Percentiles rank a stretch among this genome's conserved stretches.
Conservation (phyloP, 1,140 invertebrate genomes). For the Nebria ingens region DNA sequence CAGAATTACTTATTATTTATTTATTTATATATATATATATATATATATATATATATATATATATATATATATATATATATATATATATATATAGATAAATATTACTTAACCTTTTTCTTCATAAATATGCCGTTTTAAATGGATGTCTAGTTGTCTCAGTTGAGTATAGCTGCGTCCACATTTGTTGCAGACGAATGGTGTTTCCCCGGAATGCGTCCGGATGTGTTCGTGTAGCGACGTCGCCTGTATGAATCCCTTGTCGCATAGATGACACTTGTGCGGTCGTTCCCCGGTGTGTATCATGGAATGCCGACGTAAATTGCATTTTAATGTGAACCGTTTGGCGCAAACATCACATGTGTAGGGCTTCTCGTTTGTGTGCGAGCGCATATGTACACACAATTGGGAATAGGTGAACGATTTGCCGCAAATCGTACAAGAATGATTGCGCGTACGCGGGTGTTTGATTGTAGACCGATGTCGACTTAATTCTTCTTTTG, state of each 20-base stretch:
- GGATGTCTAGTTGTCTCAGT: not conserved
- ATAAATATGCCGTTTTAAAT: conserved; percentile 22
- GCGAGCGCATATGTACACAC: not conserved
- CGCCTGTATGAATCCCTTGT: not conserved
- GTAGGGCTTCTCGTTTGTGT: not conserved
- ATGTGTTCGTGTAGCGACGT: conserved; percentile 27
- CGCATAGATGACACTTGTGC: not conserved
- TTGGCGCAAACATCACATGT: not conserved
- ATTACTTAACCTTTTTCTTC: not conserved
- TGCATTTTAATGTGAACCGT: not conserved
- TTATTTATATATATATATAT: too few relatives aligned
- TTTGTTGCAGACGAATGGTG: conserved; percentile 55
- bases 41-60: too few relatives aligned
- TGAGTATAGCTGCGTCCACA: conserved; percentile 52
- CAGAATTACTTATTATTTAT: too few relatives aligned
- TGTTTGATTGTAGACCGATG: not conserved
- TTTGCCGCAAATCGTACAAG: not conserved
- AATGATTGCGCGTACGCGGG: not conserved
- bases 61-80: too few relatives aligned
- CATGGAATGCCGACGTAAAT: conserved; percentile 4
- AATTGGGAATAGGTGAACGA: not conserved
- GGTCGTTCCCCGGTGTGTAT: conserved; percentile 3
- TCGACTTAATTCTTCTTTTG: not conserved
- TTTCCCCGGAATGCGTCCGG: conserved; percentile 52
- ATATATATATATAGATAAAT: not conserved